phyloP scores from a whole-genome alignment of 2,797 vertebrate genomes.

The Semotilus atromaculatus region DNA sequence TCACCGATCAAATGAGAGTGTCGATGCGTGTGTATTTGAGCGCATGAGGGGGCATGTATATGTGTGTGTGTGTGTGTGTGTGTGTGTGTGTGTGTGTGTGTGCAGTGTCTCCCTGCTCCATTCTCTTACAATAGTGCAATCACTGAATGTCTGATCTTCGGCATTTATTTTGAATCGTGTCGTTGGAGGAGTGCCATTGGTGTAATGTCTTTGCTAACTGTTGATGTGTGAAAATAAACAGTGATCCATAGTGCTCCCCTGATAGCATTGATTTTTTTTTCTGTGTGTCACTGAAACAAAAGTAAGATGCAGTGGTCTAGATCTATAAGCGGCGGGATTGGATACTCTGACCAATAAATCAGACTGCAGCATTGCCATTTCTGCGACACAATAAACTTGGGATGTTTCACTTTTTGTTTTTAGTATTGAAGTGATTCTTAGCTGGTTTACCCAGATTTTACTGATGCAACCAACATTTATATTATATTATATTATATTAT shows the following conservation, averaged over 20 bases:
- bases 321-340: background rate
- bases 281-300: conserved; percentile 12
- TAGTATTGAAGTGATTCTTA: background rate
- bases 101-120: conserved; percentile 63
- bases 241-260: conserved; percentile 59
- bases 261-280: conserved; percentile 63
- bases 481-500: background rate
- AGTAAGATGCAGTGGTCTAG: background rate
- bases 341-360: background rate
- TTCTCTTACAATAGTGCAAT: conserved; percentile 73
- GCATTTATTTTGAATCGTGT: conserved; percentile 78
- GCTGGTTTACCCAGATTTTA: background rate
- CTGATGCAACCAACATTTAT: background rate
- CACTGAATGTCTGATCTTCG: conserved; percentile 80
- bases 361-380: background rate
- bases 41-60: conserved; percentile 40
- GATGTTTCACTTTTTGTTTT: conserved; percentile 4
- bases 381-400: background rate
- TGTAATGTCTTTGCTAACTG: conserved; percentile 78
- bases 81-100: conserved; percentile 65
- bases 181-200: conserved; percentile 77
- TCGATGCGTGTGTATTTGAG: conserved; percentile 20
- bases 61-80: conserved; percentile 61
- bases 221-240: conserved; percentile 72
- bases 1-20: conserved; percentile 91